Base-by-base conservation (phyloP, 2,113 vertebrate species). In the Tringa solitaria region DNA sequence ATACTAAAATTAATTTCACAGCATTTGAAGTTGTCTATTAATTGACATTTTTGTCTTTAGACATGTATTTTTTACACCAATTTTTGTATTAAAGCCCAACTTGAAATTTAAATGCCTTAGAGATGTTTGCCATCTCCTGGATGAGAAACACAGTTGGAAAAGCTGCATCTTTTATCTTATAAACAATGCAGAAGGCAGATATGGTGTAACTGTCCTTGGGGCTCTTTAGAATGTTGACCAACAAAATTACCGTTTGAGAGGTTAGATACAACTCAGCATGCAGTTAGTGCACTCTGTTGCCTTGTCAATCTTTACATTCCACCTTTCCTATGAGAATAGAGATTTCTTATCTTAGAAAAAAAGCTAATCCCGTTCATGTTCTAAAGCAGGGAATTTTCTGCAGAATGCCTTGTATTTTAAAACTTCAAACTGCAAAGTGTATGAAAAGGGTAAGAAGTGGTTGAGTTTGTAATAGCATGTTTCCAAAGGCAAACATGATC, bases 1-100 rank as follows among this genome's bases (percentile, higher is more conserved):
- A 75, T 57, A 68, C 43, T 75, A 81, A 87, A 93, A 94, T 64
- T 77, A 81, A 89, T 93, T 92, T 84, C 64, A 84, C 63, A 72
- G n/a, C 56, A 87, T 77, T 90, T 75, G 46, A 96, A 83, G 75
- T 81, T 96, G 64, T 92, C 72, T 81, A 95, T 83, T 90, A 74
- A 56, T 50, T 93, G 87, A 51, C 54, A 69, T 74, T 75, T 84
- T 93, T 88, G 41, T 85, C 59, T 86, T 94, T 75, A 90, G 30
- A 87, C 10, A 6, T 63, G 53, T 35, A 60, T 69, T 73, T 88
- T 97, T 84, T 72, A 17, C 54, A 79, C 43, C 14, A 35, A 9
- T 48, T 87, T 85, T 90, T 72, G 13, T 70, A 80, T 70, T 75
- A 59, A 92, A 59, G 23, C 32, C 83, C 39, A 70, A 2, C 21